These are phyloP conservation scores for Chiloscyllium punctatum DNA, from an alignment of 2,797 vertebrate genomes.

Conservation along the genomic window DNA sequence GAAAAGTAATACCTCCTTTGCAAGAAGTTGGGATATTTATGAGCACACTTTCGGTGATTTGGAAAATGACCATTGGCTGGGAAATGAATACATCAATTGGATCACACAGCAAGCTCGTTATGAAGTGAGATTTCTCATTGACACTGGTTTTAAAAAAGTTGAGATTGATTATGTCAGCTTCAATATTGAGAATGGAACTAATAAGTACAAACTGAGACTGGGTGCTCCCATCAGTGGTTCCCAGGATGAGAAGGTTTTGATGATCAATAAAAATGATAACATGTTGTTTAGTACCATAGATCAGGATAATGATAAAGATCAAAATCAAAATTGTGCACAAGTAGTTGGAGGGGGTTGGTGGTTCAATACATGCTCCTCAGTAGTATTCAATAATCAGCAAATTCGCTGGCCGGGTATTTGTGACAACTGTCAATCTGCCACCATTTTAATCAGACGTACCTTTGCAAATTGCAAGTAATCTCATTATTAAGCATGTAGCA, in stretches of 20 bases:
- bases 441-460: not conserved
- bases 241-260: constrained; percentile 24
- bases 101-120: constrained; percentile 40
- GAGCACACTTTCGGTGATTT: constrained; percentile 37
- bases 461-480: not conserved
- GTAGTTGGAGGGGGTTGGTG: not conserved
- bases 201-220: constrained; percentile 28
- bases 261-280: constrained; percentile 38
- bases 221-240: constrained; percentile 12
- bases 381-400: not conserved
- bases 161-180: not conserved
- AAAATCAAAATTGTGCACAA: not conserved
- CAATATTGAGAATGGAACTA: constrained; percentile 38
- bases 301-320: not conserved
- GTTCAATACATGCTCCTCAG: not conserved
- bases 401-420: not conserved
- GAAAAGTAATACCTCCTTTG: not conserved
- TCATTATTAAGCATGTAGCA: not conserved
- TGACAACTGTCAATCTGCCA: not conserved
- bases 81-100: constrained; percentile 40
- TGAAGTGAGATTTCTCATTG: constrained; percentile 1
- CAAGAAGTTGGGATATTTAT: not conserved
- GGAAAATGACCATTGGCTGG: constrained; percentile 40
- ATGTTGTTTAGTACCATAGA: constrained; percentile 23
- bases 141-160: not conserved